Base-by-base conservation (phyloP, 1,140 invertebrate genomes). In the Drosophila biarmipes region DNA sequence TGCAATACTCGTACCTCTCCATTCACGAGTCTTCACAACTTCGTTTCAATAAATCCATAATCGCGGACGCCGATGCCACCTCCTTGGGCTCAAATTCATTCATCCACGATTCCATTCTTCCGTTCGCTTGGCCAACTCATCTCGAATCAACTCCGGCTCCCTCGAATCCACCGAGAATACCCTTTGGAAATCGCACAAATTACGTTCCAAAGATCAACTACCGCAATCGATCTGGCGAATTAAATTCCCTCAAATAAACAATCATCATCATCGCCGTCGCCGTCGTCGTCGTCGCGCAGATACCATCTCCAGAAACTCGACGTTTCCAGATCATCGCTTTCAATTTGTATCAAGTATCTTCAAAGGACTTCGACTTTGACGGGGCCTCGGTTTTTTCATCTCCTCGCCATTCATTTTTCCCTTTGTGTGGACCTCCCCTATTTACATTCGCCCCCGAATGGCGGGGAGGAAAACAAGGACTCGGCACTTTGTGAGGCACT, bases 261-360 rank as follows among this genome's bases (percentile, higher is more conserved):
- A 56, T 55, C 52, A 38, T 54, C 35, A 21, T 42, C 40, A 42
- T 42, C 38, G 7, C 2, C 38, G n/a, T 53, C 51, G 15, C 6
- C 21, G 17, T n/a, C 24, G 27, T 48, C 8, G 27, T 15, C 46
- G 27, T 10, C 5, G 27, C 17, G 8, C 8, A 48, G 46, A 59
- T 37, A 29, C 2, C 34, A 17, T 34, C 62, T 53, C 19, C 38
- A 34, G 49, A 29, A 48, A 81, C 78, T 85, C 82, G 82, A 86
- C 82, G 84, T 87, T 87, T 87, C 84, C 84, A 89, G 79, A 78
- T 84, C 76, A 79, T 89, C 84, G 84, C 84, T 87, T 87, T 79
- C 79, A 56, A 87, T 87, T 89, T 84, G 75, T 79, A 87, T 87
- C 84, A 84, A 84, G 84, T 87, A 75, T 68, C 74, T 66, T 78